Evolutionary conservation across 2,797 vertebrate species (phyloP).

Genomic region (Lagocephalus sceleratus): DNA sequence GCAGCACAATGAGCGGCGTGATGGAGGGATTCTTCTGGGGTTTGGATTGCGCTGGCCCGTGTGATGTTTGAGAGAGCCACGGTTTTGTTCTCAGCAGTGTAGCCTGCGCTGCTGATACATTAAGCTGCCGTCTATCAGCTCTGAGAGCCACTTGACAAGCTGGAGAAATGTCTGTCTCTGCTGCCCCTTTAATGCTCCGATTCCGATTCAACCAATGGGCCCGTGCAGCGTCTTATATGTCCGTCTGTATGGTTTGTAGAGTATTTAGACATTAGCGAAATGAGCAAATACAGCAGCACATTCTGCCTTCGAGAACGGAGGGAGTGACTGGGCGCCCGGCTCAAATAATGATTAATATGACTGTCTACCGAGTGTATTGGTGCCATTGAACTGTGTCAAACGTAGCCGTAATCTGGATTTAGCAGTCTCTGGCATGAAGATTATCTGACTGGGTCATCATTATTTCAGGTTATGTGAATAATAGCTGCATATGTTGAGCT

Average conservation of each 20-base stretch:
- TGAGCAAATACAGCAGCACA: constrained; percentile 7
- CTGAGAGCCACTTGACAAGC: constrained; percentile 40
- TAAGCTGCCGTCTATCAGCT: constrained; percentile 37
- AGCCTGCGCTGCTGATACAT: constrained; percentile 24
- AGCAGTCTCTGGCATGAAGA: constrained; percentile 52
- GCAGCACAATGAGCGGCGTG: constrained; percentile 42
- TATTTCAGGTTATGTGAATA: constrained; percentile 29
- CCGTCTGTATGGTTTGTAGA: constrained; percentile 10
- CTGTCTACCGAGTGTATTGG: constrained; percentile 45
- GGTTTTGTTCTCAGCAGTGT: constrained; percentile 53
- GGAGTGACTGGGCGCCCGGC: constrained; percentile 13
- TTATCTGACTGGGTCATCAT: constrained; percentile 53
- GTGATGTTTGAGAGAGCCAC: constrained; percentile 30
- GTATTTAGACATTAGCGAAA: background rate
- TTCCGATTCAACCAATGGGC: constrained; percentile 40
- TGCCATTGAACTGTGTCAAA: constrained; percentile 58
- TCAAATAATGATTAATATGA: constrained; percentile 54
- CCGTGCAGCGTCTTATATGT: constrained; percentile 25
- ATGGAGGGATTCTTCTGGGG: constrained; percentile 54
- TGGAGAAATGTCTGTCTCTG: constrained; percentile 30
- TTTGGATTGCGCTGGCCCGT: constrained; percentile 47
- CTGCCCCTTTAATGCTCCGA: constrained; percentile 26
- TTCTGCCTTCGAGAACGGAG: constrained; percentile 9
- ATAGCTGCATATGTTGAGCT: too few relatives aligned
- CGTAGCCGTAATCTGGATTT: constrained; percentile 62